Base-by-base conservation (phyloP, 2,797 vertebrate genomes). In the Myotis daubentonii region DNA sequence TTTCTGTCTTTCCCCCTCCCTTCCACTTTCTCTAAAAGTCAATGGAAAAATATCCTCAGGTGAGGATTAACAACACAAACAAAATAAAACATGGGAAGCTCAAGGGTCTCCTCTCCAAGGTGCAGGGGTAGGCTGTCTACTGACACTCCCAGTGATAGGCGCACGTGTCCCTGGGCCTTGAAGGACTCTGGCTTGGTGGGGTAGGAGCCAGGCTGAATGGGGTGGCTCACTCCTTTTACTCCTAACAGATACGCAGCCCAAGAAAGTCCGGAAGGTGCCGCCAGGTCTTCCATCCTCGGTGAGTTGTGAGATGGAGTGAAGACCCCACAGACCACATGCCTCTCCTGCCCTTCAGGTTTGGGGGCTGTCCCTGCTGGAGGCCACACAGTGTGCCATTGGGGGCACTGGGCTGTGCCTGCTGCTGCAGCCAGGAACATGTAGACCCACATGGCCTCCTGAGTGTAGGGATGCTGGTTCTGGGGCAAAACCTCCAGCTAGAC, bases 271-370 rank as follows among this genome's bases (percentile, higher is more conserved):
- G 97, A 99, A 99, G 98, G 99, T 99, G 96, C 99, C 99, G 68
- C 99, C 99, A 74, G 99, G 99, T 98, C 99, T 99, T 96, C 99
- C 99, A 1, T 99, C 99, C 96, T 99, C 99, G 98, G 99, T 99
- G 98, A 99, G 98, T 97, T 0, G 2, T 4, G 41, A 66, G 28
- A 16, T 6, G 11, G 7, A 53, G 49, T 10, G 3, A 55, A 38
- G 28, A 78, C 25, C 83, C 66, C 19, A 16, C 51, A n/a, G 33
- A 28, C 17, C 82, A n/a, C 13, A 8, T 23, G 13, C 13, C 33
- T 47, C 25, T 55, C 4, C 7, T 57, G 15, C 33, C 8, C 53
- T 55, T 5, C 53, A 47, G 55, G 15, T 41, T 60, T 2, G 13
- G 38, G 66, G 23, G 5, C 28, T 20, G 9, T 47, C n/a, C 47